Conservation (phyloP, 2,888 invertebrate species). For the Lithophane leautieri region DNA sequence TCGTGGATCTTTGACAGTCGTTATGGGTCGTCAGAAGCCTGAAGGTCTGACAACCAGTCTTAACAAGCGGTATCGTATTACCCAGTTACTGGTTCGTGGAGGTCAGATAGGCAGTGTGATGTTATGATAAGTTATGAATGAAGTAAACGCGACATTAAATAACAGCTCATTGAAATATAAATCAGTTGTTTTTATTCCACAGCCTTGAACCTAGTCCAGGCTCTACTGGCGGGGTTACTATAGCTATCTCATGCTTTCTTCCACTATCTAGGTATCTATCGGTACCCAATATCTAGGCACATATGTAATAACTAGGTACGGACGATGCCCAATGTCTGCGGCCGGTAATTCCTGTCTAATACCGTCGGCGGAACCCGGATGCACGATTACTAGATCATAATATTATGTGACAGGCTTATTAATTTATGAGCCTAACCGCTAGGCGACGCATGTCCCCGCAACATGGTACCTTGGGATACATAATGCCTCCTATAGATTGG, state of each 20-base stretch:
- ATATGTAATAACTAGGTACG: not conserved
- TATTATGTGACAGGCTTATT: conserved; percentile 41
- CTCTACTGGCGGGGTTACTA: not conserved
- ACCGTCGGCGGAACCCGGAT: conserved; percentile 13
- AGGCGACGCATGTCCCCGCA: conserved; percentile 13
- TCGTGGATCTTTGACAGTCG: no score
- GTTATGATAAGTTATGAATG: not conserved
- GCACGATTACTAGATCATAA: conserved; percentile 47
- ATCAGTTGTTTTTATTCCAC: not conserved
- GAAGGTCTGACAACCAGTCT: no score
- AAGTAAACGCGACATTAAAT: not conserved
- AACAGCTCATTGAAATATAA: not conserved
- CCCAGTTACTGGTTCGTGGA: no score
- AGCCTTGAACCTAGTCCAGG: no score
- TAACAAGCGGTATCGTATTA: no score
- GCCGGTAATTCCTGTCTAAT: conserved; percentile 27
- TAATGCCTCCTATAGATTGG: not conserved
- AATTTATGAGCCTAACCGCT: conserved; percentile 36
- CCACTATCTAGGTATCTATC: not conserved
- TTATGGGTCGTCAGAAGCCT: no score
- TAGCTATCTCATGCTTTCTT: not conserved
- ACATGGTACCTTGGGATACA: conserved; percentile 1
- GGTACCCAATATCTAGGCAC: not conserved
- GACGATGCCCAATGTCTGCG: conserved; percentile 13
- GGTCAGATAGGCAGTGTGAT: not conserved